A percentile compares a stretch with the other conserved stretches of the same genome.
Conservation (phyloP, 2,888 invertebrate genomes). For the Hipparchia sbordonii region DNA sequence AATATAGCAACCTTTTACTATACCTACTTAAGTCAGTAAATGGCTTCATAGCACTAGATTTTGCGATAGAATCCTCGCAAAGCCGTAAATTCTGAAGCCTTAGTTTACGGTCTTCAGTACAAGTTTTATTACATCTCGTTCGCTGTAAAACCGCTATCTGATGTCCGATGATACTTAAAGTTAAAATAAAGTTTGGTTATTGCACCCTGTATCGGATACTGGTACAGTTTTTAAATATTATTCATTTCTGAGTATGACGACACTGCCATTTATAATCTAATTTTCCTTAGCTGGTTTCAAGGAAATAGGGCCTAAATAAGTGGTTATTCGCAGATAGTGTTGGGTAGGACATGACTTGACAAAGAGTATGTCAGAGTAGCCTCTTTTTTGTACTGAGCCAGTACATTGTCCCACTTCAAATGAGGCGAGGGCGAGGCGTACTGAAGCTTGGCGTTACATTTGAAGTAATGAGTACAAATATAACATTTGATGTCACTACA, state of each 20-base stretch:
- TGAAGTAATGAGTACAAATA: no score
- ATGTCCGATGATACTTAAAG: slow-evolving; percentile 13
- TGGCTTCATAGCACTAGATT: slow-evolving; percentile 14
- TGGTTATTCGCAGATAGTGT: no score
- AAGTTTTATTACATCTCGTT: slow-evolving; percentile 30
- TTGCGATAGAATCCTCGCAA: slow-evolving; percentile 15
- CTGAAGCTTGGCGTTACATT: no score
- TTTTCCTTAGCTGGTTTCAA: no score
- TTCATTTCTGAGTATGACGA: neutral
- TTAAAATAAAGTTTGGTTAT: slow-evolving; percentile 15
- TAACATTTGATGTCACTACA: no score
- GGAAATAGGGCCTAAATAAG: no score
- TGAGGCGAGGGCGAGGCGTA: no score
- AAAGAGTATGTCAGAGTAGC: no score
- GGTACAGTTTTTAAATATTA: neutral
- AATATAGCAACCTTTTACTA: slow-evolving; percentile 1
- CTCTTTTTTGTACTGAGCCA: no score
- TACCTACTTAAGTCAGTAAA: slow-evolving; percentile 2
- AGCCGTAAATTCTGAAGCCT: slow-evolving; percentile 23
- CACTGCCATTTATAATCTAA: neutral
- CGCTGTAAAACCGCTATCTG: slow-evolving; percentile 18
- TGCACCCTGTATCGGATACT: neutral
- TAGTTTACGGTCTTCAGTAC: slow-evolving; percentile 24
- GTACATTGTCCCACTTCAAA: no score
- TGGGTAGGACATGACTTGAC: no score